phyloP scores from a whole-genome alignment of 2,113 vertebrate genomes.

The Pongo pygmaeus region DNA sequence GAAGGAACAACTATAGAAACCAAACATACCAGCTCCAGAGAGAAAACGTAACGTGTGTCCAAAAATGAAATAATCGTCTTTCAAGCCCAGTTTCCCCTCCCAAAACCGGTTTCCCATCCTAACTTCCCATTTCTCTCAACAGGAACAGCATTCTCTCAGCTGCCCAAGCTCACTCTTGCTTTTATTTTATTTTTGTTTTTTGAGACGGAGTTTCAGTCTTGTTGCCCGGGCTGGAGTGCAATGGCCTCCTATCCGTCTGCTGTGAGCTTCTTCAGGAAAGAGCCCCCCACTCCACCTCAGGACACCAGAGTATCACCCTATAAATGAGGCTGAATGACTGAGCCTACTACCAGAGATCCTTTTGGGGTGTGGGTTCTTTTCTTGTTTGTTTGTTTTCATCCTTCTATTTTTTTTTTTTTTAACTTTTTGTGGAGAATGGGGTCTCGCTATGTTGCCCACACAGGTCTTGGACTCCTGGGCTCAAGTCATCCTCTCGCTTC shows the following conservation, averaged over 20 bases:
- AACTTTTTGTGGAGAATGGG: too few relatives aligned
- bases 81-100: conserved; percentile 36
- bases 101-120: conserved; percentile 26
- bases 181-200: background rate
- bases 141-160: background rate
- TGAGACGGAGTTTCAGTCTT: too few relatives aligned
- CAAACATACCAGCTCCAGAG: conserved; percentile 32
- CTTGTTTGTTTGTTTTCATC: too few relatives aligned
- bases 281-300: background rate
- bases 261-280: background rate
- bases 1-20: conserved; percentile 48
- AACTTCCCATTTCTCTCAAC: conserved; percentile 57
- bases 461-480: too few relatives aligned
- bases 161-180: background rate
- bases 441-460: too few relatives aligned
- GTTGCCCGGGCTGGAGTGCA: too few relatives aligned
- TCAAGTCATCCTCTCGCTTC: too few relatives aligned
- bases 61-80: conserved; percentile 50
- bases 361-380: too few relatives aligned
- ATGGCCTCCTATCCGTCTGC: background rate
- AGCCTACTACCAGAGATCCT: background rate
- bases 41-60: background rate
- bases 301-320: background rate
- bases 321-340: background rate
- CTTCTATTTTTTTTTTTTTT: too few relatives aligned